Evolutionary conservation across 1,140 invertebrate species (phyloP).

Genomic region (Eriocheir sinensis): DNA sequence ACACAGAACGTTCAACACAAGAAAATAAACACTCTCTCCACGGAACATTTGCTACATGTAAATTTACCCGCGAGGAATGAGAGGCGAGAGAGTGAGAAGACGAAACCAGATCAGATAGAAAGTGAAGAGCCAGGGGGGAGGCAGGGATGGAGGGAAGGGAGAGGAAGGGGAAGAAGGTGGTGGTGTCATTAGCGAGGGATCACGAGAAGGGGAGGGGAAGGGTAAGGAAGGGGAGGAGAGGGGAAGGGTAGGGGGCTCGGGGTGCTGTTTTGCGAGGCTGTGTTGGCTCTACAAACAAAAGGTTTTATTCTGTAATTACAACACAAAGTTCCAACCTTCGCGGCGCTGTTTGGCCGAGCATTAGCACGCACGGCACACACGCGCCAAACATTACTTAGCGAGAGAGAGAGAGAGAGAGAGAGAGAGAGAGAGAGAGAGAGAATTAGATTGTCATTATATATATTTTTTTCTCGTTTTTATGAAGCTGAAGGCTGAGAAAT

Average conservation of each 20-base stretch:
- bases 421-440: background rate
- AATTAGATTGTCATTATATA: no score
- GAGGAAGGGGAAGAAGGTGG: background rate
- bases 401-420: no score
- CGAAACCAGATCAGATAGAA: no score
- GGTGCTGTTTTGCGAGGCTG: slow-evolving; percentile 43
- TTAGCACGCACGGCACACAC: slow-evolving; percentile 57
- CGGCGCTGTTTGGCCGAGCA: slow-evolving; percentile 59
- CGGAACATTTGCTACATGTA: no score
- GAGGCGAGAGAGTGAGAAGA: background rate
- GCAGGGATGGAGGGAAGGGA: background rate
- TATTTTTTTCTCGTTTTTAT: background rate
- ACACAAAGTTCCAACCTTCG: slow-evolving; percentile 56
- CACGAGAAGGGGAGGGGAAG: background rate
- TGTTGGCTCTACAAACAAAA: slow-evolving; percentile 66
- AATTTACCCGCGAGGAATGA: no score
- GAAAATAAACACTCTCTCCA: no score
- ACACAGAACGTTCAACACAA: no score
- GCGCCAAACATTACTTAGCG: slow-evolving; percentile 32
- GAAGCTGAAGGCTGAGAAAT: no score
- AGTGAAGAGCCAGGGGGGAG: background rate
- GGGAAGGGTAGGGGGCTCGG: background rate
- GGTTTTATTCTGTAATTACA: slow-evolving; percentile 69
- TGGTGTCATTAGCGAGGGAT: background rate
- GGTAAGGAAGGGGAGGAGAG: background rate